A percentile compares a stretch with the other conserved stretches of the same genome.
phyloP scores from a whole-genome alignment of 2,113 vertebrate species.

The Gallinago media region DNA sequence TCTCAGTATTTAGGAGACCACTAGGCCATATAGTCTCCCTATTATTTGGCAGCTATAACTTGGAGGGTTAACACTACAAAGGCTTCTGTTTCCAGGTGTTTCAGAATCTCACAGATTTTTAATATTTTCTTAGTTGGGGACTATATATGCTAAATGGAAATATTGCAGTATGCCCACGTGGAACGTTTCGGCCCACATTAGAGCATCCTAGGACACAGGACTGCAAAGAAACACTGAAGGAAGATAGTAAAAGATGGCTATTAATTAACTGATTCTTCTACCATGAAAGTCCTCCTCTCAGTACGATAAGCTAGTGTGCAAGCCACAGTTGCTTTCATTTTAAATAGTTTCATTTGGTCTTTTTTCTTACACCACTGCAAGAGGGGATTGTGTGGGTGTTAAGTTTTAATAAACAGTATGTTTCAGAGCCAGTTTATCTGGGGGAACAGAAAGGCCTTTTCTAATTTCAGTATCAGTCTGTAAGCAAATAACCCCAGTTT shows the following conservation, averaged over 20 bases:
- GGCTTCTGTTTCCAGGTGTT: not conserved
- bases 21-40: not conserved
- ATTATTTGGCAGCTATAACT: not conserved
- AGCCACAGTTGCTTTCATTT: not conserved
- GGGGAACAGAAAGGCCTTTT: not conserved
- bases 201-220: not conserved
- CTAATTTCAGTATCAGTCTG: conserved; percentile 3
- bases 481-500: conserved; percentile 38
- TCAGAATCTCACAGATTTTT: not conserved
- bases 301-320: not conserved
- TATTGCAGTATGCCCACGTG: not conserved
- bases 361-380: not conserved
- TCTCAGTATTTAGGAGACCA: not conserved
- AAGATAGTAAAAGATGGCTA: not conserved
- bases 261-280: not conserved
- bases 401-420: not conserved
- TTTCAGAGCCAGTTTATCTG: not conserved
- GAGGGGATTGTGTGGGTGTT: not conserved
- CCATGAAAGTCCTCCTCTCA: not conserved
- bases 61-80: not conserved
- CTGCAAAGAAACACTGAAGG: not conserved
- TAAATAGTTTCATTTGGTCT: not conserved
- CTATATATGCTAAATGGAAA: not conserved
- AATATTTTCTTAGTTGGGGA: not conserved
- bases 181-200: not conserved